A percentile compares a stretch with the other conserved stretches of the same genome.
Conservation (phyloP, 2,113 vertebrate species). For the Sylvilagus bachmani region DNA sequence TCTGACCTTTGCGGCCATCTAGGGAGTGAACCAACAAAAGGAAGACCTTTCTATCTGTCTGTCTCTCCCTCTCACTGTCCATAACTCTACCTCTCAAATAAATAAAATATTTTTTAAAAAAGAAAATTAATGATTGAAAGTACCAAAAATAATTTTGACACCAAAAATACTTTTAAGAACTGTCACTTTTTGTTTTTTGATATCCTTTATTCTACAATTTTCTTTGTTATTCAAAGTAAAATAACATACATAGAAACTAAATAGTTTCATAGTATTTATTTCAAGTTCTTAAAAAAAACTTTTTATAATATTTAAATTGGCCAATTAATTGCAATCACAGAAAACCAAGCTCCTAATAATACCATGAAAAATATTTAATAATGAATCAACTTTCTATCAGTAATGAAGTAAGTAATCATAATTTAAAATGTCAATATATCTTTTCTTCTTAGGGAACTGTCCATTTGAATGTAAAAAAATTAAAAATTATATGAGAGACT, state of each 20-base stretch:
- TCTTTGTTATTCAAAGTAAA: slow-evolving; percentile 61
- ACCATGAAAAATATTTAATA: slow-evolving; percentile 63
- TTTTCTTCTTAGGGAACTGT: background rate
- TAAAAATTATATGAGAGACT: background rate
- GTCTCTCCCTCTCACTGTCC: too few species aligned
- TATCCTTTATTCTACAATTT: slow-evolving; percentile 2
- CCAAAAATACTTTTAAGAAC: background rate
- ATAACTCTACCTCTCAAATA: too few species aligned
- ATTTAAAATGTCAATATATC: slow-evolving; percentile 57
- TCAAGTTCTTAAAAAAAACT: background rate
- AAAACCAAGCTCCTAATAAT: slow-evolving; percentile 25
- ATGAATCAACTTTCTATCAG: slow-evolving; percentile 34
- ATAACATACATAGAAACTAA: slow-evolving; percentile 33
- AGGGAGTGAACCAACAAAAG: too few species aligned
- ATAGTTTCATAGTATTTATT: slow-evolving; percentile 7
- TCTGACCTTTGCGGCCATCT: too few species aligned
- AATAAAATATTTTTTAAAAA: background rate
- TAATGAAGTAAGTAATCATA: slow-evolving; percentile 45
- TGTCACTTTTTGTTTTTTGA: slow-evolving; percentile 30
- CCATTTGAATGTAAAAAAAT: background rate
- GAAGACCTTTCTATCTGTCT: too few species aligned
- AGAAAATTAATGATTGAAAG: slow-evolving; percentile 16
- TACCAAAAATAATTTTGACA: background rate
- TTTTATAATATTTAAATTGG: slow-evolving; percentile 64
- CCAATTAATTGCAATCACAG: slow-evolving; percentile 62